These are phyloP conservation scores for Cheilosia urbana DNA, from an alignment of 2,888 invertebrate species.

Conservation along the genomic window DNA sequence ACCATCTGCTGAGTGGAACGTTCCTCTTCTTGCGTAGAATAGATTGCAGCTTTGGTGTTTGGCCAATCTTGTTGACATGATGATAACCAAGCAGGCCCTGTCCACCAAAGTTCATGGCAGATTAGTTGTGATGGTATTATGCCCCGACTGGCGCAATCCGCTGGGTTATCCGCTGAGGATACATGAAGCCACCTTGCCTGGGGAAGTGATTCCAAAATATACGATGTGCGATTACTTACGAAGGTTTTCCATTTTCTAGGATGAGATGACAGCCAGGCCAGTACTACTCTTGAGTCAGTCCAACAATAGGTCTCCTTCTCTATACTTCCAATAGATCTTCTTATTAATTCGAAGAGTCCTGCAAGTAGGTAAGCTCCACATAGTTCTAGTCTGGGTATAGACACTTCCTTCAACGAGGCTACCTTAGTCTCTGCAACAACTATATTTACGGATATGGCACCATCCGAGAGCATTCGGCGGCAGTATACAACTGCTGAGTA, in stretches of 20 bases:
- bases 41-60: too few species aligned
- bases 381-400: conserved; percentile 34
- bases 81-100: too few species aligned
- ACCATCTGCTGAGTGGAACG: too few species aligned
- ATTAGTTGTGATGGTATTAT: conserved; percentile 10
- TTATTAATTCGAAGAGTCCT: conserved; percentile 18
- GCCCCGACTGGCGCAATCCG: conserved; percentile 19
- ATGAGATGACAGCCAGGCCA: conserved; percentile 36
- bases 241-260: conserved; percentile 42
- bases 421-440: conserved; percentile 3
- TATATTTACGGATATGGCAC: conserved; percentile 14
- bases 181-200: conserved; percentile 23
- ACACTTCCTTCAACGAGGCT: conserved; percentile 18
- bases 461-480: conserved; percentile 2
- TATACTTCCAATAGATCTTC: conserved; percentile 2
- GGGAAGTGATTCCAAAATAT: conserved; percentile 12
- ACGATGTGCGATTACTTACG: conserved; percentile 32
- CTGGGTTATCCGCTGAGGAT: conserved; percentile 20
- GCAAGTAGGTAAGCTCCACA: conserved; percentile 35
- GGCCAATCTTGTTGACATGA: too few species aligned
- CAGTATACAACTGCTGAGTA: conserved; percentile 34
- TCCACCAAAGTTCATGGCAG: conserved; percentile 12
- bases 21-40: too few species aligned
- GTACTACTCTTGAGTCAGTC: conserved; percentile 31
- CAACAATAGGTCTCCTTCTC: conserved; percentile 24